Base-by-base conservation (phyloP, 2,113 vertebrate genomes). In the Alectura lathami region DNA sequence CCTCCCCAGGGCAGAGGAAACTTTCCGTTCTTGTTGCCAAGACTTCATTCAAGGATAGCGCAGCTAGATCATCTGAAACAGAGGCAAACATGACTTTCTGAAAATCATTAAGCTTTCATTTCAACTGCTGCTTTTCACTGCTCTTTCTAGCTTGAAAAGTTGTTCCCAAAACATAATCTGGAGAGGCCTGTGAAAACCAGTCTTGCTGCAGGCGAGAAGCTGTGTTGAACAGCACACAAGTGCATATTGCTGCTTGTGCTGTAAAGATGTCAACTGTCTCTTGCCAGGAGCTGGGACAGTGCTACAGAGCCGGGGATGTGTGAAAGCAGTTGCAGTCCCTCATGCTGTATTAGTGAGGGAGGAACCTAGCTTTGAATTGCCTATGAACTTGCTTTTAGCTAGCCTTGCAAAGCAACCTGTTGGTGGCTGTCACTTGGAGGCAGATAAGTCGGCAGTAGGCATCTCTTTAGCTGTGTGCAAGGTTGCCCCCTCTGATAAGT, bases 21-120 rank as follows among this genome's bases (percentile, higher is more conserved):
- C 97, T 98, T 98, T 98, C 98, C 96, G 9, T 87, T 89, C 81
- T 11, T 68, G 36, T 67, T 97, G 97, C 97, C 97, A 98, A 88
- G 43, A 40, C 89, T 93, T 97, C 62, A 77, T 74, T 89, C 64
- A 74, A 95, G 90, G 83, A 90, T 75, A 93, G 83, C 50, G 76
- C 93, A 91, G 81, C 93, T 92, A 74, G 92, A 94, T 97, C 92
- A 95, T 97, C 96, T 56, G 91, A 96, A 96, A 69, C 73, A 69
- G 80, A 94, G 81, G 81, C 82, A 95, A 95, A 95, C 84, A 93
- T 18, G 91, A 97, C 94, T 95, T 76, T 74, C 84, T 60, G 91
- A 79, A 95, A 96, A 94, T 95, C 4, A 56, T 64, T 82, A 74
- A 80, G 75, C 79, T 97, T 96, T 95, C 60, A 69, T 88, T 78